Base-by-base conservation (phyloP, 2,888 invertebrate species). In the Athalia rosae region DNA sequence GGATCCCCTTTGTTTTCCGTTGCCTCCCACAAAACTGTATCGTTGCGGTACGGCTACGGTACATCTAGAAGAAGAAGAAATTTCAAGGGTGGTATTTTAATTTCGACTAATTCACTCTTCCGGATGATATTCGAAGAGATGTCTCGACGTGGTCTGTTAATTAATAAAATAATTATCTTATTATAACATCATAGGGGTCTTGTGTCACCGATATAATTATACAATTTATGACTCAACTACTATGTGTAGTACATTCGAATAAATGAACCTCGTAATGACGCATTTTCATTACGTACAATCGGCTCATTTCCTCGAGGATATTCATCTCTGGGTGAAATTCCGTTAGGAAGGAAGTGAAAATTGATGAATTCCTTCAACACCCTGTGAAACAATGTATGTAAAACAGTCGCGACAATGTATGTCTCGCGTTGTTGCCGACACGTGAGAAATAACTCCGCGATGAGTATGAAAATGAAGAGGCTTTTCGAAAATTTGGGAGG, bases 41-140 rank as follows among this genome's bases (percentile, higher is more conserved):
- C 15, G 48, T n/a, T 8, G 8, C 13, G 48, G 66, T 15, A 66
- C 48, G 48, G 48, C 4, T 47, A 5, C 15, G 7, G 4, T 8
- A 61, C 13, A 15, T 7, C n/a, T 64, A 48, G 48, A n/a, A 41
- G 4, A 8, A 9, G 53, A 53, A 53, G 47, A 8, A 48, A 48
- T 47, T 47, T 47, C 64, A 45, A 7, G 13, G 3, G 5, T 9
- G 15, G 28, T 67, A 45, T 67, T 45, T 67, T 7, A 62, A 67
- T 67, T 67, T 67, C 53, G 4, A 67, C 67, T 67, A 67, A 67
- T 67, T 67, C 67, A 67, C 50, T 53, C 53, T 67, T 67, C 67
- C 50, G 67, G 67, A 53, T 28, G 53, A 9, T 6, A 45, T 47
- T 45, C 15, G 11, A 43, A 47, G 3, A 7, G 15, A 4, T 8